These are phyloP conservation scores for Ariolimax columbianus DNA, from an alignment of 2,888 invertebrate genomes.

Conservation along the genomic window DNA sequence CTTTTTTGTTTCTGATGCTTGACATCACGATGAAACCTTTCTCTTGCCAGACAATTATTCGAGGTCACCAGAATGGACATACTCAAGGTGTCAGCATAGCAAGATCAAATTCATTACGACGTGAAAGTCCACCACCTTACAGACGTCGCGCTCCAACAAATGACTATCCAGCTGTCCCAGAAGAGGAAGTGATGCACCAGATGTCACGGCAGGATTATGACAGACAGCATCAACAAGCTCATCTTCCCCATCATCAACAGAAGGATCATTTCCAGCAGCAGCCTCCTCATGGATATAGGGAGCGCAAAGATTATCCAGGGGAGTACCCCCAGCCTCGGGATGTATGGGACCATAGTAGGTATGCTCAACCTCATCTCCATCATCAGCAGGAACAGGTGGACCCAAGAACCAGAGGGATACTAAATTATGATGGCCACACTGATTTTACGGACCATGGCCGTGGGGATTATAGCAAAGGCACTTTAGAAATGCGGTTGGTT, in stretches of 20 bases:
- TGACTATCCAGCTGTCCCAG: constrained; percentile 68
- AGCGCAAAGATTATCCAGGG: constrained; percentile 59
- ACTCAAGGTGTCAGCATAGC: constrained; percentile 84
- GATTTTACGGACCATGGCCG: constrained; percentile 57
- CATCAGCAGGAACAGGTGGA: constrained; percentile 41
- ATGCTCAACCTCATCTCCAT: constrained; percentile 38
- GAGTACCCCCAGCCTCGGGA: constrained; percentile 57
- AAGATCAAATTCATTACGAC: constrained; percentile 94
- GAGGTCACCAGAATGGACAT: constrained; percentile 74
- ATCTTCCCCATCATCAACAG: constrained; percentile 26
- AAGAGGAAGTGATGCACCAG: constrained; percentile 64
- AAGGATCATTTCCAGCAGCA: constrained; percentile 39
- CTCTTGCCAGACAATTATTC: constrained; percentile 84
- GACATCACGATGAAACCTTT: no score
- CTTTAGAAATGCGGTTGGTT: constrained; percentile 56
- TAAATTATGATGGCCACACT: constrained; percentile 51
- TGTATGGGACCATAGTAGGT: constrained; percentile 43
- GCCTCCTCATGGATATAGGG: constrained; percentile 51
- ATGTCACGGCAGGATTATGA: constrained; percentile 43
- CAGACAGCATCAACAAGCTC: constrained; percentile 20
- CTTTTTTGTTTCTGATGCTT: no score
- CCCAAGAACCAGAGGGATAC: constrained; percentile 43
- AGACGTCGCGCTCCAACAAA: constrained; percentile 66
- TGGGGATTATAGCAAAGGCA: constrained; percentile 56
- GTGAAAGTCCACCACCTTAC: constrained; percentile 92